These are phyloP conservation scores for Aradophagus sp. DNA, from an alignment of 1,140 invertebrate genomes.

Conservation along the genomic window DNA sequence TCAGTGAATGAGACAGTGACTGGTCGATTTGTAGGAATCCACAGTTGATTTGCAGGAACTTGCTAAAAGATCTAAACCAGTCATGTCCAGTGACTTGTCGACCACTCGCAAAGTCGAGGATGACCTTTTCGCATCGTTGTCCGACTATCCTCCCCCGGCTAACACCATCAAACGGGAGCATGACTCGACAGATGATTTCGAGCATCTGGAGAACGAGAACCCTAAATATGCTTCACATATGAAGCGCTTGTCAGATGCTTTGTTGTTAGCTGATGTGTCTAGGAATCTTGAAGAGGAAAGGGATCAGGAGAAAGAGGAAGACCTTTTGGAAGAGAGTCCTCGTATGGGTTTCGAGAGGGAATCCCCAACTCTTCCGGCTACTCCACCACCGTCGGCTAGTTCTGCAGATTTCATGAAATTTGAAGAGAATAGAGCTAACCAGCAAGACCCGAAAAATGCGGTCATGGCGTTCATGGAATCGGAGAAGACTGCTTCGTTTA, in stretches of 20 bases:
- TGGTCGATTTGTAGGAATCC: no score
- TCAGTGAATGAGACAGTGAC: no score
- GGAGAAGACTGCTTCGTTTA: constrained; percentile 40
- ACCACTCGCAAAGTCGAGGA: constrained; percentile 39
- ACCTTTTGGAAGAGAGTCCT: constrained; percentile 5
- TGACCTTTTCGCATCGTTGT: constrained; percentile 32
- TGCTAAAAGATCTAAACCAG: no score
- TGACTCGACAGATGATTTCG: constrained; percentile 83
- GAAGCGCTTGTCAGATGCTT: constrained; percentile 43
- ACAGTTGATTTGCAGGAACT: no score
- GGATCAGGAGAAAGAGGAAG: constrained; percentile 17
- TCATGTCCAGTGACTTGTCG: constrained; percentile 52
- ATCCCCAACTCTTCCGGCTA: constrained; percentile 63
- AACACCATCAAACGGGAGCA: constrained; percentile 62
- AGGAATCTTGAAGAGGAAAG: constrained; percentile 34
- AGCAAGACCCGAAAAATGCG: constrained; percentile 66
- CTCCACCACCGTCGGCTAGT: constrained; percentile 70
- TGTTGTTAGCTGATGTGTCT: constrained; percentile 32
- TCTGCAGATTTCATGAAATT: constrained; percentile 58
- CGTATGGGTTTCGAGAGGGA: constrained; percentile 55
- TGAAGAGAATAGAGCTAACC: constrained; percentile 58
- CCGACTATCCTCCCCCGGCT: constrained; percentile 24
- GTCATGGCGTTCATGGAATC: constrained; percentile 76
- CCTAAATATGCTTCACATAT: constrained; percentile 53
- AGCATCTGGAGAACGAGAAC: constrained; percentile 78